A percentile compares a stretch with the other conserved stretches of the same genome.
Evolutionary conservation across 2,888 invertebrate genomes (phyloP).

Genomic region (Rotaria macrura): DNA sequence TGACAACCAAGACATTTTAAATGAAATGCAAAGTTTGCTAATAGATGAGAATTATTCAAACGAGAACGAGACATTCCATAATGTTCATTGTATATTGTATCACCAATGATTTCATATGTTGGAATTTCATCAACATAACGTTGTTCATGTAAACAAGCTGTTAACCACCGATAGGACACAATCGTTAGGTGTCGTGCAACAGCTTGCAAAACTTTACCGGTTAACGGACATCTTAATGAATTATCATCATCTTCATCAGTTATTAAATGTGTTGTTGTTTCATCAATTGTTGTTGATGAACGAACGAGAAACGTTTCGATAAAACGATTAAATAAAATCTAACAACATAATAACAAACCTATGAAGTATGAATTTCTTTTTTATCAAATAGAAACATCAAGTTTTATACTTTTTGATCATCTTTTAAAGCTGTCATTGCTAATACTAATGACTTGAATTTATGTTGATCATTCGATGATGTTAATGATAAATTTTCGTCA

Average conservation of each 20-base stretch:
- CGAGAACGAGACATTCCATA: background rate
- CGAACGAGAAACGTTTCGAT: background rate
- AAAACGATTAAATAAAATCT: background rate
- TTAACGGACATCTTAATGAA: background rate
- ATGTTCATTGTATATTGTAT: background rate
- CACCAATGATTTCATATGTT: slow-evolving; percentile 9
- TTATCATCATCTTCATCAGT: background rate
- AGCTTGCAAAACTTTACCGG: slow-evolving; percentile 15
- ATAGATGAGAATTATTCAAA: background rate
- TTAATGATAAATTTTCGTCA: background rate
- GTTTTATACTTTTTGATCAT: background rate
- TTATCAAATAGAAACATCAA: background rate
- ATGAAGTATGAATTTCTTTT: too few species aligned
- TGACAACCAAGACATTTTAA: background rate
- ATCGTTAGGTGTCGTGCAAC: background rate
- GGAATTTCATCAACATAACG: background rate
- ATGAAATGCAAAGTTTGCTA: background rate
- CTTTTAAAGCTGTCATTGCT: background rate
- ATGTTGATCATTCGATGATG: background rate
- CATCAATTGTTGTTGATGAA: slow-evolving; percentile 6
- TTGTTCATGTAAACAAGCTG: background rate
- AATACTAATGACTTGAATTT: background rate
- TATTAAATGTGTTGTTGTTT: background rate
- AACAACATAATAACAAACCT: background rate
- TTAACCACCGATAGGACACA: background rate